Base-by-base conservation (phyloP, 2,888 invertebrate genomes). In the Drosophila maculinotata region DNA sequence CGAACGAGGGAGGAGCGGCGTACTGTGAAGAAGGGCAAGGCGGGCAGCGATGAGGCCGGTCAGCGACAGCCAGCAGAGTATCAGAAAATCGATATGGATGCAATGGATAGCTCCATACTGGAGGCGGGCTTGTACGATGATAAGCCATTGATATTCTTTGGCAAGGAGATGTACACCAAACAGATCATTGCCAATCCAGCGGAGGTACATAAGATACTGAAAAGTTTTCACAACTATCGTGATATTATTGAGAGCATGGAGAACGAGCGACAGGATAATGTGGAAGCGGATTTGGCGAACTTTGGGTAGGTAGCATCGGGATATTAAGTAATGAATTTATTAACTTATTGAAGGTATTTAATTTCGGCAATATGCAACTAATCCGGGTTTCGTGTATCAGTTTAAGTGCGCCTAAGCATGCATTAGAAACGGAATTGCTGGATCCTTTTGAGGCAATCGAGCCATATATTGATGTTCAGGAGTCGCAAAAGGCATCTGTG, bases 221-320 rank as follows among this genome's bases (percentile, higher is more conserved):
- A 87, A n/a, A 91, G 91, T 59, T 91, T 84, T 62, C 70, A 91
- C 17, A 90, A 90, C 39, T 92, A 89, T 70, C 88, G 88, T 5
- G 89, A 89, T 49, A 87, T 90, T 7, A 88, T 91, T 23, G 91
- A 91, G 58, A 81, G 88, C 39, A 79, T 91, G 62, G 86, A 84
- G 35, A 85, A 88, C 33, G 89, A 89, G 14, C 79, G 69, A 7
- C 84, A 74, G n/a, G 88, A 86, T 23, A 36, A 38, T 15, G 63
- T 59, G 9, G 76, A 71, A 12, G 26, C 54, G 0, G 71, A 76
- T 8, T 35, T 76, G 25, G 47, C 59, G 1, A 47, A 20, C 4
- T 79, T 66, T 51, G 77, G 67, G 88, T 88, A 60, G 12, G 56
- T 44, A n/a, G n/a, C n/a, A n/a, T n/a, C n/a, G n/a, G n/a, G n/a